phyloP scores from a whole-genome alignment of 1,140 invertebrate species.

The Drusus annulatus region DNA sequence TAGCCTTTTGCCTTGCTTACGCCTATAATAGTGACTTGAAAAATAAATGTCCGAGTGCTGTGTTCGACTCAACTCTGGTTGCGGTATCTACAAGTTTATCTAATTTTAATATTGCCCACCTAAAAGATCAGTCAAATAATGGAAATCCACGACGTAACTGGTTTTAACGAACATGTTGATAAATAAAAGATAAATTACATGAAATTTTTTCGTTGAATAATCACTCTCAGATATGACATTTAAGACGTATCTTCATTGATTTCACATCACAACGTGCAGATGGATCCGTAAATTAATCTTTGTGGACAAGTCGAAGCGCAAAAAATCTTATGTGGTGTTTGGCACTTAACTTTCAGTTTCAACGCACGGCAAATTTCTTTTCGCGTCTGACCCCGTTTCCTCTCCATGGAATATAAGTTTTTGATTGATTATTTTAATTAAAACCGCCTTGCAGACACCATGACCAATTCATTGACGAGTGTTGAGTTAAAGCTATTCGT shows the following conservation, averaged over 20 bases:
- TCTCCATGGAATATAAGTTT: conserved; percentile 7
- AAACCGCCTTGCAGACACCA: conserved; percentile 28
- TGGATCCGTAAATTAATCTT: conserved; percentile 4
- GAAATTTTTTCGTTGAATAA: too few species aligned
- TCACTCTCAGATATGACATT: not conserved
- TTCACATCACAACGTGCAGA: conserved; percentile 6
- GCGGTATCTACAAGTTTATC: too few species aligned
- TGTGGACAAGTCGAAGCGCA: conserved; percentile 11
- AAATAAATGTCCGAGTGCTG: too few species aligned
- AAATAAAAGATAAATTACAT: too few species aligned
- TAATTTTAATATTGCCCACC: too few species aligned
- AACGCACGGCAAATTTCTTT: conserved; percentile 57
- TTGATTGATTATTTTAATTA: conserved; percentile 58
- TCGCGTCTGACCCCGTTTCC: conserved; percentile 51
- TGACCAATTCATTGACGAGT: not conserved
- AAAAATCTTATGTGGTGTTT: conserved; percentile 34
- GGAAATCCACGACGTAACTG: too few species aligned
- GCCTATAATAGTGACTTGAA: too few species aligned
- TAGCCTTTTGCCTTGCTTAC: too few species aligned
- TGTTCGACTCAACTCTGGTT: too few species aligned
- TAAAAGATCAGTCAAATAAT: too few species aligned
- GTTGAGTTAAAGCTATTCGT: not conserved
- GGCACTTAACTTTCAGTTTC: conserved; percentile 56
- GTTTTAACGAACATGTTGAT: too few species aligned
- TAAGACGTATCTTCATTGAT: conserved; percentile 2